Evolutionary conservation across 1,140 invertebrate genomes (phyloP).

Genomic region (Paraescarpia echinospica): DNA sequence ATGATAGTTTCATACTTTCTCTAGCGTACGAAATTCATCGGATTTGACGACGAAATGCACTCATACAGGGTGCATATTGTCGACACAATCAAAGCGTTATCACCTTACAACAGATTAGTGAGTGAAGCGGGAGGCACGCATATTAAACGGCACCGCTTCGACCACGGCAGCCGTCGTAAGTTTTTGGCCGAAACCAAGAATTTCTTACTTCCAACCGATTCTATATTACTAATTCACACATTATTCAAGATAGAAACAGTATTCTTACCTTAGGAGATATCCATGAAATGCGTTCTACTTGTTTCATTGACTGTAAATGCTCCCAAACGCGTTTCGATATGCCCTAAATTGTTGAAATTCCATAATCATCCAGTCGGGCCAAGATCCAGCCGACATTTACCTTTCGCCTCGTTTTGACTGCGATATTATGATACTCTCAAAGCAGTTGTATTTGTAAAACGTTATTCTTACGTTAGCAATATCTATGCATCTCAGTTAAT

Average conservation of each 20-base stretch:
- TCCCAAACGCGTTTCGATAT: not conserved
- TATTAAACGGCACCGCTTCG: not conserved
- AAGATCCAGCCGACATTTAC: slow-evolving; percentile 3
- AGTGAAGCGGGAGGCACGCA: not conserved
- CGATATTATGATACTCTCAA: not conserved
- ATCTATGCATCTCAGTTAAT: not conserved
- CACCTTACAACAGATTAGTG: not conserved
- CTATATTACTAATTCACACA: not conserved
- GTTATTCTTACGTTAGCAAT: not conserved
- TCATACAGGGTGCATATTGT: not conserved
- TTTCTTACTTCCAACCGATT: not conserved
- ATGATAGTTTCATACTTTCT: too few relatives aligned
- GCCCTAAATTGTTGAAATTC: slow-evolving; percentile 1
- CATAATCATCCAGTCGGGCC: not conserved
- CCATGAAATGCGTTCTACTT: not conserved
- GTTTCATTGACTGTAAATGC: slow-evolving; percentile 1
- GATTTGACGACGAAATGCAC: not conserved
- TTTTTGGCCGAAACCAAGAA: not conserved
- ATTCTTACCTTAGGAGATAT: not conserved
- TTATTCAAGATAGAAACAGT: not conserved
- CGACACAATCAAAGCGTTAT: not conserved
- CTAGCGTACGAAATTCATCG: not conserved
- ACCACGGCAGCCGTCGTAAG: not conserved
- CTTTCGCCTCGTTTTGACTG: not conserved
- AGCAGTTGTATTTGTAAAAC: not conserved